Base-by-base conservation (phyloP, 2,113 vertebrate species). In the Galbula dea region DNA sequence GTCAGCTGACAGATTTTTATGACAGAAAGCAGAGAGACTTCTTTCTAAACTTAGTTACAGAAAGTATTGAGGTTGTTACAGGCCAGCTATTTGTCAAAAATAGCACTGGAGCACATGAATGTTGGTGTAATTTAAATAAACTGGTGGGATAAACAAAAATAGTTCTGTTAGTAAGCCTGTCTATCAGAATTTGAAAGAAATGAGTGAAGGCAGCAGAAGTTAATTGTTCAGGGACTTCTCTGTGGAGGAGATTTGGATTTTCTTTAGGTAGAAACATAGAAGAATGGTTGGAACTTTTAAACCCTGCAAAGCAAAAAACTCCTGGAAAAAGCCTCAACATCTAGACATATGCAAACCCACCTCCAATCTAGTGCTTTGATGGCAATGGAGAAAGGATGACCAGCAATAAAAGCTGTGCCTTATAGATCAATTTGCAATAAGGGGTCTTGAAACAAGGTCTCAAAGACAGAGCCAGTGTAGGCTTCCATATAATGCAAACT, bases 1-100 rank as follows among this genome's bases (percentile, higher is more conserved):
- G 88, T 93, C 79, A 94, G 75, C 41, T 91, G 92, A 93, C 94
- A 96, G 94, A 39, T 93, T 91, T 91, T n/a, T 76, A 83, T 93
- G 92, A 88, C 79, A 83, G 72, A 69, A 95, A 91, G 75, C 41
- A 88, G 75, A 76, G 58, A 94, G 15, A 32, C 62, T 83, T 90
- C 75, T 83, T 93, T 88, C 83, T 91, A 95, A 93, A 94, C 61
- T 94, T 89, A 84, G 69, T 75, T 78, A 67, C 69, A 86, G 43
- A 78, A 91, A 94, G 57, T 30, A 84, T 21, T 63, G 74, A 79
- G 92, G 85, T 84, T 72, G 36, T 87, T 89, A 27, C 3, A 91
- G 88, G 88, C 87, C 66, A 91, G n/a, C 48, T 79, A 84, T 71
- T 43, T 62, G 34, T 43, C 78, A 68, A 94, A 86, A 86, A 86